Evolutionary conservation across 2,797 vertebrate genomes (phyloP), one percentile per base, ranked within the genome.

Genomic region (Tapera naevia): DNA sequence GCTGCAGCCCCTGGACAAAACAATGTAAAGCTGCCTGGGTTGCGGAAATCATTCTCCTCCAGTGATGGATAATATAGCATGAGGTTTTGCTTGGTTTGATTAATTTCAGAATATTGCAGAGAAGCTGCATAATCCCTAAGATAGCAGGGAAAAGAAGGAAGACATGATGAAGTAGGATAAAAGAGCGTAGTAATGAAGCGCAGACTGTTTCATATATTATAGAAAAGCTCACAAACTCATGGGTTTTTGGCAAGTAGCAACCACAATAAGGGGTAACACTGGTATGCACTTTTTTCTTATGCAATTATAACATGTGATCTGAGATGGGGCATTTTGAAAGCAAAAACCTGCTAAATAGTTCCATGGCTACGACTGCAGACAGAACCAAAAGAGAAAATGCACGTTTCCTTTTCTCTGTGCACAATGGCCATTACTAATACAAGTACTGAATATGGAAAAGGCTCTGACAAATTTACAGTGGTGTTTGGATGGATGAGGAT

Each of bases 101-200:
- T 98, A 98, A 98, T 98, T 98, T 98, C 96, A 96, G 97, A 98
- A 98, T 98, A 97, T 98, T 97, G 95, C 96, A 67, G 96, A 95
- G 97, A 97, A 97, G 94, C 97, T 95, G 95, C 95, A 97, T 98
- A 98, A 98, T 98, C 97, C 97, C 97, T 97, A 75, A 97, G 97
- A 98, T 89, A 97, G 97, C 93, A 89, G 75, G 93, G 80, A 78
- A 91, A 91, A 95, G 95, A 73, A 92, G 79, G 95, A 93, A 93
- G 95, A 96, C 85, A 95, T 41, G 89, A 96, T 93, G 82, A 93
- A 90, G 91, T 56, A n/a, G 95, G 97, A 98, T 97, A 97, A 97
- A 97, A 96, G 96, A 50, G 10, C 2, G 2, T 46, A 53, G 94
- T 86, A 94, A 96, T 80, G 84, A 89, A 91, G 96, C 92, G 53